phyloP scores from a whole-genome alignment of 2,888 invertebrate genomes.

The Malthinus flaveolus region DNA sequence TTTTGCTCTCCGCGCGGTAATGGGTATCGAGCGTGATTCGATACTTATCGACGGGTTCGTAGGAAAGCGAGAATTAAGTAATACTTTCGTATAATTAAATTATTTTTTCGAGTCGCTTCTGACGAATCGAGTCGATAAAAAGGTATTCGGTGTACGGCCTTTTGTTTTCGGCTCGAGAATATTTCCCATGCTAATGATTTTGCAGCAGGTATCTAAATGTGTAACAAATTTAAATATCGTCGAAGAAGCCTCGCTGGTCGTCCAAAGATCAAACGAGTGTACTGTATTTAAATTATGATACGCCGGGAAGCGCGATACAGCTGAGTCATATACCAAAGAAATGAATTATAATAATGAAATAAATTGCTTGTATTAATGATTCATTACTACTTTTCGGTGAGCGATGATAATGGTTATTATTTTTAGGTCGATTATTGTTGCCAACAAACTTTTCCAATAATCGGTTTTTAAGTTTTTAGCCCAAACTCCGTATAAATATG shows the following conservation, averaged over 20 bases:
- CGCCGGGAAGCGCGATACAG: conserved; percentile 31
- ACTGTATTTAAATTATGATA: conserved; percentile 25
- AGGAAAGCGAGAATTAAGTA: too few species aligned
- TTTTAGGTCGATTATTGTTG: conserved; percentile 44
- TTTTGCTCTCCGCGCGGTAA: background rate
- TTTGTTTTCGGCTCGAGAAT: conserved; percentile 40
- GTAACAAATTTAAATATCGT: conserved; percentile 38
- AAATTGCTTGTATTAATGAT: conserved; percentile 55
- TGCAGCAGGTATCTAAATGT: conserved; percentile 42
- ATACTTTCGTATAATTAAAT: too few species aligned
- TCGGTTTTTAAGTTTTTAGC: background rate
- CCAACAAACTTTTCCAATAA: background rate
- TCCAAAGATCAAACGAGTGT: conserved; percentile 19
- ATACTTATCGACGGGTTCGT: background rate
- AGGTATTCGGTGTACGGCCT: conserved; percentile 13
- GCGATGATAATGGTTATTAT: conserved; percentile 53
- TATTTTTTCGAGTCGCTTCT: conserved; percentile 10
- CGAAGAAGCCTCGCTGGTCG: conserved; percentile 6
- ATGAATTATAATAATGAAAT: conserved; percentile 56
- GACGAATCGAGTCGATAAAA: conserved; percentile 12
- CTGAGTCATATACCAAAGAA: conserved; percentile 50
- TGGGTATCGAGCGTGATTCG: background rate
- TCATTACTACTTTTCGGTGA: conserved; percentile 54
- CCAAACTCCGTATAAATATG: background rate
- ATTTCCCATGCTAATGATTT: conserved; percentile 52